Conservation (phyloP, 2,113 vertebrate genomes). For the Sardina pilchardus region DNA sequence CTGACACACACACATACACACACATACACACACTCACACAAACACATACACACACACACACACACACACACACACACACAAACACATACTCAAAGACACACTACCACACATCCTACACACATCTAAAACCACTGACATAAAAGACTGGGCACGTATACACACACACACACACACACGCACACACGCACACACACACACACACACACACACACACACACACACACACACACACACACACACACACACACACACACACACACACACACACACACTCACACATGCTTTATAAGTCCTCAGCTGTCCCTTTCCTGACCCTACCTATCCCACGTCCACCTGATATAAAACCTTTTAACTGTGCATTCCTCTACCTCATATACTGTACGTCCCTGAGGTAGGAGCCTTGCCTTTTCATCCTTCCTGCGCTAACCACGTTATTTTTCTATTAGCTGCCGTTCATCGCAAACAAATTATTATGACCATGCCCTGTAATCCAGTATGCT, state of each 20-base stretch:
- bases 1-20: not conserved
- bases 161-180: not conserved
- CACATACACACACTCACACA: not conserved
- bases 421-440: constrained; percentile 4
- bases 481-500: constrained; percentile 17
- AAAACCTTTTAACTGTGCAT: constrained; percentile 2
- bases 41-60: not conserved
- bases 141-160: not conserved
- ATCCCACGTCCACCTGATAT: constrained; percentile 2
- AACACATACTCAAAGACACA: not conserved
- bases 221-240: not conserved
- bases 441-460: not conserved
- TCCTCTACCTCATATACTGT: not conserved
- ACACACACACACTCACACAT: not conserved
- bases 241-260: constrained; percentile 9
- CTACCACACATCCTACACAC: not conserved
- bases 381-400: not conserved
- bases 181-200: not conserved
- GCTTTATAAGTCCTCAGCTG: not conserved
- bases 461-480: constrained; percentile 17
- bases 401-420: not conserved
- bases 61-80: not conserved
- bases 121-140: not conserved
- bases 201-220: not conserved
- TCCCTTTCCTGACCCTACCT: constrained; percentile 4